Percentiles rank a stretch among this genome's conserved stretches.
These are phyloP conservation scores for Pygoscelis adeliae DNA, from an alignment of 2,113 vertebrate genomes.

Conservation along the genomic window DNA sequence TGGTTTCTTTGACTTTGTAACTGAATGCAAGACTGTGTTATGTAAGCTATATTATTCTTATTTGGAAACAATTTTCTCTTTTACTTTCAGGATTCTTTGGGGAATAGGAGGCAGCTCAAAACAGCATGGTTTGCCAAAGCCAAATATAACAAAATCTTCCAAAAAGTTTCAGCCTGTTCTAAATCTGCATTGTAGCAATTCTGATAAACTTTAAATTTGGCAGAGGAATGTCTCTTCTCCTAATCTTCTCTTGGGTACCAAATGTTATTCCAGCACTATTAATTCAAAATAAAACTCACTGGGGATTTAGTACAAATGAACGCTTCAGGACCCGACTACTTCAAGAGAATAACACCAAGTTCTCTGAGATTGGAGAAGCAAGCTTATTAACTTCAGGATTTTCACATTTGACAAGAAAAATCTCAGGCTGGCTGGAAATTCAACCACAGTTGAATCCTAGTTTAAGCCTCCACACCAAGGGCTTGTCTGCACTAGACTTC, in stretches of 20 bases:
- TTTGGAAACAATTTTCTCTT: constrained; percentile 58
- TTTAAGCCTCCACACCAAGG: not conserved
- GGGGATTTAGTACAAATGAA: not conserved
- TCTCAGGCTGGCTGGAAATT: not conserved
- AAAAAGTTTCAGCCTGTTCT: not conserved
- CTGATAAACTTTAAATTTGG: not conserved
- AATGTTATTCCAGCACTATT: not conserved
- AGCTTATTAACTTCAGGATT: not conserved
- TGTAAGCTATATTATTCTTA: constrained; percentile 49
- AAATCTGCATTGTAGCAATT: not conserved
- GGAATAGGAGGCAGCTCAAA: constrained; percentile 39
- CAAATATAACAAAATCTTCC: not conserved
- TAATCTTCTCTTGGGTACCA: not conserved
- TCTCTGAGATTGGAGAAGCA: not conserved
- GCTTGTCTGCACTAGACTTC: not conserved
- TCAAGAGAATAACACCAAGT: not conserved
- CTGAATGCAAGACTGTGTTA: constrained; percentile 24
- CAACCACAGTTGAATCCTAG: not conserved
- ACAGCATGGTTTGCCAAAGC: not conserved
- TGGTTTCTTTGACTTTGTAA: constrained; percentile 42
- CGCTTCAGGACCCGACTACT: not conserved
- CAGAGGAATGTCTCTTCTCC: not conserved
- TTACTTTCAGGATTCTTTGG: constrained; percentile 17
- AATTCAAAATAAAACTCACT: not conserved
- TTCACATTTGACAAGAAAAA: not conserved